A percentile compares a stretch with the other conserved stretches of the same genome.
Conservation (phyloP, 2,113 vertebrate species). For the Anolis carolinensis region DNA sequence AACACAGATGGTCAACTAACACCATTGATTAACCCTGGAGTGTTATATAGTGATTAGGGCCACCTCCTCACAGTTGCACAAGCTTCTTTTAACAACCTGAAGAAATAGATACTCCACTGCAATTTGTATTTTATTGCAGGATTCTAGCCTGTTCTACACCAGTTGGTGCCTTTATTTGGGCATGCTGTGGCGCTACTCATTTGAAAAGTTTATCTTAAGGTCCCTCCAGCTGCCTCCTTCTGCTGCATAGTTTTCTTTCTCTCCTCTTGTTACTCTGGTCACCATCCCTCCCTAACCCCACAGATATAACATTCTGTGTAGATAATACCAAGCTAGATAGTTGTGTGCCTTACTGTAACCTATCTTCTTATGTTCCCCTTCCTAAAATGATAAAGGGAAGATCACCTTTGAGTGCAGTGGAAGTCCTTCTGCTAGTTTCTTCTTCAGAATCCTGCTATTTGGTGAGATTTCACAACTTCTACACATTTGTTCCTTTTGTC, state of each 20-base stretch:
- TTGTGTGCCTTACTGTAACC: background rate
- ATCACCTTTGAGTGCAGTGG: background rate
- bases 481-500: too few relatives aligned
- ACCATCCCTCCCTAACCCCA: background rate
- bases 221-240: background rate
- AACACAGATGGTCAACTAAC: fast-evolving
- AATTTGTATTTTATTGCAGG: background rate
- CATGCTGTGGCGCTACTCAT: too few relatives aligned
- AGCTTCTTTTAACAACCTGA: background rate
- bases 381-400: background rate
- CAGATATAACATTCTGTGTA: background rate
- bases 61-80: background rate
- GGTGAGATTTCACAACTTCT: too few relatives aligned
- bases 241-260: background rate
- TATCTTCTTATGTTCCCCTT: too few relatives aligned
- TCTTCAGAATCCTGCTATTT: background rate
- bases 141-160: background rate
- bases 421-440: background rate
- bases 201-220: background rate
- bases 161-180: background rate
- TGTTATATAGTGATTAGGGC: background rate
- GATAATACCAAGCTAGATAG: background rate
- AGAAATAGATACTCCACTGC: background rate
- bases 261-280: background rate
- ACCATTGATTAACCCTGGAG: background rate